These are phyloP conservation scores for Lepetodrilus schrolli DNA, from an alignment of 2,888 invertebrate genomes.

Conservation along the genomic window DNA sequence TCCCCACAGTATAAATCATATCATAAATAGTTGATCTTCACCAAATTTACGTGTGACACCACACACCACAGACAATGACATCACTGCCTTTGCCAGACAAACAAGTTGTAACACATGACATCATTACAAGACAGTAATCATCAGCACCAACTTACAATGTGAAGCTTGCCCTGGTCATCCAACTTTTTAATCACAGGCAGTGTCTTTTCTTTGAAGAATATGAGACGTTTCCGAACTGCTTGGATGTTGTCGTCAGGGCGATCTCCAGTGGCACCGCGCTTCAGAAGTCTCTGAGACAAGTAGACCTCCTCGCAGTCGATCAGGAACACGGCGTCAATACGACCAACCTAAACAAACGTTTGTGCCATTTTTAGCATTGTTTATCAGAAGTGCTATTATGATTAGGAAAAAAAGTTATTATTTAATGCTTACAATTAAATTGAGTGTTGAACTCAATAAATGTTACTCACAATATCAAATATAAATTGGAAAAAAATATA, in stretches of 20 bases:
- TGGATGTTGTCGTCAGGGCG: conserved; percentile 56
- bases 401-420: not conserved
- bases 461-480: too few relatives aligned
- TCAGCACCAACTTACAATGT: conserved; percentile 57
- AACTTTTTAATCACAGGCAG: conserved; percentile 67
- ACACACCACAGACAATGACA: not conserved
- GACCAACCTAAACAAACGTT: conserved; percentile 56
- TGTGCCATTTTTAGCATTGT: too few relatives aligned
- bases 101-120: too few relatives aligned
- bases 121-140: too few relatives aligned
- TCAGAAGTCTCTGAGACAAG: conserved; percentile 55
- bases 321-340: conserved; percentile 62
- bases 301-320: conserved; percentile 70
- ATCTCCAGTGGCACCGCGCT: conserved; percentile 46
- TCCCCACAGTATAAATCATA: too few relatives aligned
- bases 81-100: too few relatives aligned
- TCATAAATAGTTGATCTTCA: too few relatives aligned
- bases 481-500: too few relatives aligned
- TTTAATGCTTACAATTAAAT: not conserved
- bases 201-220: conserved; percentile 67
- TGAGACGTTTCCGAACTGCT: conserved; percentile 56
- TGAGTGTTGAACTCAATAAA: too few relatives aligned
- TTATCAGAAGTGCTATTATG: not conserved
- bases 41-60: not conserved
- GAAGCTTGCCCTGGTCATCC: conserved; percentile 66